Conservation (phyloP, 2,797 vertebrate species). For the Propithecus deckenii region DNA sequence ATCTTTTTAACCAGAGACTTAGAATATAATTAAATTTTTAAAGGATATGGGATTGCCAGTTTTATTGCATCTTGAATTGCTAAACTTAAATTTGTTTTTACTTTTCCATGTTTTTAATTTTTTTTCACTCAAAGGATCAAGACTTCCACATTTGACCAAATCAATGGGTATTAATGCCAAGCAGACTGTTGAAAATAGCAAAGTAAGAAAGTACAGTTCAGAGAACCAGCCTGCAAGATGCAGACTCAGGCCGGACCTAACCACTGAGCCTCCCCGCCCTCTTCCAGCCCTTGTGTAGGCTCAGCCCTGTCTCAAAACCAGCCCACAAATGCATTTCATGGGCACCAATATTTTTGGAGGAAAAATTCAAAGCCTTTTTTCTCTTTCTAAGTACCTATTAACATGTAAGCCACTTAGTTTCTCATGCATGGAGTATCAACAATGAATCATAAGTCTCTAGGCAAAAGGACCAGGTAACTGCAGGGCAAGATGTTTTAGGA, state of each 20-base stretch:
- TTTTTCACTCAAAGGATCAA: neutral
- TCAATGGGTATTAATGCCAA: accelerated
- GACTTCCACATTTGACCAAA: neutral
- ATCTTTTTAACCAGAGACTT: neutral
- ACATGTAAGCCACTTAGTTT: neutral
- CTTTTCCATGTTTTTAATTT: neutral
- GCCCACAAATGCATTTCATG: neutral
- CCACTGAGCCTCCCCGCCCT: accelerated
- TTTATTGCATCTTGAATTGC: neutral
- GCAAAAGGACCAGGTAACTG: neutral
- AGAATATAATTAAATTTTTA: neutral
- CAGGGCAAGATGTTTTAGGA: neutral
- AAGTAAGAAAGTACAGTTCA: too few relatives aligned
- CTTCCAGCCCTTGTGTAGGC: accelerated
- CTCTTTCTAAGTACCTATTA: neutral
- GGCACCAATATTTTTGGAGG: neutral
- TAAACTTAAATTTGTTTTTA: neutral
- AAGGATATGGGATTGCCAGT: neutral
- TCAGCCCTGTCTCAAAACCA: accelerated
- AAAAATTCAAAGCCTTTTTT: neutral
- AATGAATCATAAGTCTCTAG: neutral
- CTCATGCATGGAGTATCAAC: accelerated
- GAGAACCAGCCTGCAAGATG: too few relatives aligned
- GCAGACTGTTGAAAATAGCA: neutral
- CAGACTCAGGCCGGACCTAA: accelerated